Evolutionary conservation across 2,888 invertebrate genomes (phyloP), one percentile per base, ranked within the genome.

Genomic region (Magallana nippona): DNA sequence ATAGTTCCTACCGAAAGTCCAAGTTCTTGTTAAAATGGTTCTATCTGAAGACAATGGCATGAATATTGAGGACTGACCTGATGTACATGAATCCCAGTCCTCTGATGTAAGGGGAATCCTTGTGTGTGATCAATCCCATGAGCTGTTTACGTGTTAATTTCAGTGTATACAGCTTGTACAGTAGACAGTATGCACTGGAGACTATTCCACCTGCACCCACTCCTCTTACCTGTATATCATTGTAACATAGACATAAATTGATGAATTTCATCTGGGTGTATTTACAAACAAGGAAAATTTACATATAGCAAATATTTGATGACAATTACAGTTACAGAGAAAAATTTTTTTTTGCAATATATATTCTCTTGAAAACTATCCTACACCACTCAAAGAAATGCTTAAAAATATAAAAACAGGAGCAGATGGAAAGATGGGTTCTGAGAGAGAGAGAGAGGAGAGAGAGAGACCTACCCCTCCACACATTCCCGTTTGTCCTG

Each of bases 401-500:
- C 27, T 27, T 27, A 27, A 27, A 27, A 27, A 27, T 1, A 27
- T 27, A 27, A 27, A n/a, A 27, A 27, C 27, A 27, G 27, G 27
- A 27, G 2, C 27, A 27, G 44, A 44, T 44, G 44, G 44, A 44
- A 44, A 44, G 8, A 44, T 3, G 8, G 44, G 5, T 3, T 5
- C 8, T 8, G 44, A 44, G 44, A 44, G 44, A 44, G 44, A 44
- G 0, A 44, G 44, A n/a, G n/a, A n/a, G 8, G 44, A 44, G 5
- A 44, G 8, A 5, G 5, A 44, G 44, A 17, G 10, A 55, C 71
- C 22, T 71, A 71, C 71, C 95, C 99, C 99, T 94, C 99, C 99
- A 96, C 99, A 99, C 99, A 99, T 99, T 94, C 99, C 99, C 55
- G 99, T 99, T 95, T 99, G 99, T 78, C 99, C 99, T 13, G 98